Evolutionary conservation across 2,888 invertebrate genomes (phyloP).

Genomic region (Vanessa cardui): DNA sequence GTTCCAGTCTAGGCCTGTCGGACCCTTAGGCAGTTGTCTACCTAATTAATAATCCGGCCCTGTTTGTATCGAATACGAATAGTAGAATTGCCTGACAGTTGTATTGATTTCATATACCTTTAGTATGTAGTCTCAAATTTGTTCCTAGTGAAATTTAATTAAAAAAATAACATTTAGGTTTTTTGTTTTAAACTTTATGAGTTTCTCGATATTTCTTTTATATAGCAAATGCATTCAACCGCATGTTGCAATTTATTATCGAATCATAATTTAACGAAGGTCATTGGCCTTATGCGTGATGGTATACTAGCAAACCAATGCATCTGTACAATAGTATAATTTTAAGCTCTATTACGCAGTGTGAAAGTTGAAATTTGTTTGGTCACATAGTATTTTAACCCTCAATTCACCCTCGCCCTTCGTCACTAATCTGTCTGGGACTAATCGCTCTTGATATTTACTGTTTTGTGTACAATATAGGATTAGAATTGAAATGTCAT

Average conservation of each 20-base stretch:
- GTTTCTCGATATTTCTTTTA: background rate
- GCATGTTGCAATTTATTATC: slow-evolving; percentile 25
- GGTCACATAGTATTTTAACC: slow-evolving; percentile 40
- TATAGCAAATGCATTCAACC: slow-evolving; percentile 1
- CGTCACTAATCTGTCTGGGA: slow-evolving; percentile 63
- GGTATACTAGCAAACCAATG: slow-evolving; percentile 48
- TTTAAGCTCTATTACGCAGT: background rate
- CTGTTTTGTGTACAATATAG: slow-evolving; percentile 48
- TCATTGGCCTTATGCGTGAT: slow-evolving; percentile 51
- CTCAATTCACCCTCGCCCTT: slow-evolving; percentile 60
- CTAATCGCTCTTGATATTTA: slow-evolving; percentile 65
- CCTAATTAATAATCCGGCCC: too few relatives aligned
- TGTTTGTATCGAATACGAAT: too few relatives aligned
- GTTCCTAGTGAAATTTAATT: too few relatives aligned
- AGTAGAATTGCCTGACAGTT: too few relatives aligned
- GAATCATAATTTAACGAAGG: slow-evolving; percentile 43
- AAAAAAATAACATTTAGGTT: too few relatives aligned
- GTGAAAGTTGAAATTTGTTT: slow-evolving; percentile 35
- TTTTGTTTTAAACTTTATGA: too few relatives aligned
- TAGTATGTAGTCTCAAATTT: too few relatives aligned
- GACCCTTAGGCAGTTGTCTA: too few relatives aligned
- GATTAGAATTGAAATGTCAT: slow-evolving; percentile 47
- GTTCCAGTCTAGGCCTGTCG: too few relatives aligned
- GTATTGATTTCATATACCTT: too few relatives aligned
- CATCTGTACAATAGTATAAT: slow-evolving; percentile 19